phyloP scores from a whole-genome alignment of 2,113 vertebrate species.

The Tapirus terrestris region DNA sequence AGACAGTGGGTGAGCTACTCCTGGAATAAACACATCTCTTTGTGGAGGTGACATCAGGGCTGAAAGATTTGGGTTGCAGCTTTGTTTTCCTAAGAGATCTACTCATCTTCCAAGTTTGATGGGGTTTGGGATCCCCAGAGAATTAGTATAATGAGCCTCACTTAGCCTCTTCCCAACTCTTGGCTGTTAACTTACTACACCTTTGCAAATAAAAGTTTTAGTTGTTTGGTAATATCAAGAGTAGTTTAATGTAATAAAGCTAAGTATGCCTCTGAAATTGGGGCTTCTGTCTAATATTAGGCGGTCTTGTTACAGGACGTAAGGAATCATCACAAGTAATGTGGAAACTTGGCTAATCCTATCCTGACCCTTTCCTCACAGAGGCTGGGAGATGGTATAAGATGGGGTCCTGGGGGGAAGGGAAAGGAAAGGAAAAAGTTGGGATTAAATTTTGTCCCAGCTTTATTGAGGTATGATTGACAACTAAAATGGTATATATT shows the following conservation, averaged over 20 bases:
- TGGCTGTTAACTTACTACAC: constrained; percentile 25
- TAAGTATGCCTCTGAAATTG: not conserved
- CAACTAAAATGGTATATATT: not conserved
- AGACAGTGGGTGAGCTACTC: not conserved
- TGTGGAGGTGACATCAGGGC: not conserved
- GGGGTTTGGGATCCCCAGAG: not conserved
- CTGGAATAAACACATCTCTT: constrained; percentile 45
- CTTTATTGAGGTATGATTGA: not conserved
- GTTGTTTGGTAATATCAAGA: constrained; percentile 56
- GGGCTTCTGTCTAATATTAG: not conserved
- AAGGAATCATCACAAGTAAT: not conserved
- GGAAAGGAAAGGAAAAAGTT: not conserved
- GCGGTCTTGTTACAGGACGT: not conserved
- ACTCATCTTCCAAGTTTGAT: constrained; percentile 35
- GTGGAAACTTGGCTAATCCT: not conserved
- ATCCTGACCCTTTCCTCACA: not conserved
- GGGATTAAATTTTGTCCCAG: not conserved
- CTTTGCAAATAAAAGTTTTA: constrained; percentile 60
- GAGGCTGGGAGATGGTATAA: not conserved
- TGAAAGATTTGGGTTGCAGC: constrained; percentile 25
- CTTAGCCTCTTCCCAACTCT: constrained; percentile 48
- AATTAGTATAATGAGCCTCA: constrained; percentile 53
- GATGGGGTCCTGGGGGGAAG: not conserved
- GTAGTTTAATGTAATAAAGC: constrained; percentile 31
- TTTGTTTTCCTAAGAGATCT: constrained; percentile 71